Evolutionary conservation across 2,113 vertebrate genomes (phyloP), one percentile per base, ranked within the genome.

Genomic region (Hippocampus zosterae): DNA sequence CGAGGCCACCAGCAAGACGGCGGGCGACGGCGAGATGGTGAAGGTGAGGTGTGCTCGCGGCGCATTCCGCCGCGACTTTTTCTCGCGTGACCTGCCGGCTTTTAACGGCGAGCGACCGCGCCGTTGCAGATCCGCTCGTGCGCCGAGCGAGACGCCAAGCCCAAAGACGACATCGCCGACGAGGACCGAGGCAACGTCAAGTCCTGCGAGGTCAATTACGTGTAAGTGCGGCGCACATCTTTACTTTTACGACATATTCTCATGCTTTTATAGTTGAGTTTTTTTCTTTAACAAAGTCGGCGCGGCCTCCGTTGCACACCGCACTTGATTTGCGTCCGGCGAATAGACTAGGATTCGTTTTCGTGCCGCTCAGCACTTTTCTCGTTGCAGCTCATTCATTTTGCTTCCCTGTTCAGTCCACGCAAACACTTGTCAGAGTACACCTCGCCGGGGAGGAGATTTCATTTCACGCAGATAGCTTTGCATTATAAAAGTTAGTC

Each of bases 161-260:
- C 74, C 76, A 96, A 94, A 76, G 95, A 99, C 71, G 94, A 96
- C 69, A 90, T 99, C 74, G 92, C 95, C 21, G 95, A 97, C 46
- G 97, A 99, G 87, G 97, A 99, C 88, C 90, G 95, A 81, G 96
- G 97, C 76, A 96, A 96, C 0, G 95, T 99, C 76, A 98, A 97
- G 80, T 94, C 92, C 63, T 99, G 96, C 80, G 97, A 99, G 93
- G 76, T 98, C 89, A 98, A 94, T 86, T 99, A 99, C 0, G 96
- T 99, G 97, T 99, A 92, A 0, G 97, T 97, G 80, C 23, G 16
- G 53, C 3, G 52, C 21, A 53, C 52, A 8, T 53, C 3, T 29
- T 55, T 9, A 55, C 21, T 23, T 50, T 21, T 50, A 19, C 8
- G 48, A 50, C 1, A 6, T 18, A 7, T 19, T 18, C 46, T 16